These are phyloP conservation scores for Aphis craccivora DNA, from an alignment of 1,140 invertebrate species.

Conservation along the genomic window DNA sequence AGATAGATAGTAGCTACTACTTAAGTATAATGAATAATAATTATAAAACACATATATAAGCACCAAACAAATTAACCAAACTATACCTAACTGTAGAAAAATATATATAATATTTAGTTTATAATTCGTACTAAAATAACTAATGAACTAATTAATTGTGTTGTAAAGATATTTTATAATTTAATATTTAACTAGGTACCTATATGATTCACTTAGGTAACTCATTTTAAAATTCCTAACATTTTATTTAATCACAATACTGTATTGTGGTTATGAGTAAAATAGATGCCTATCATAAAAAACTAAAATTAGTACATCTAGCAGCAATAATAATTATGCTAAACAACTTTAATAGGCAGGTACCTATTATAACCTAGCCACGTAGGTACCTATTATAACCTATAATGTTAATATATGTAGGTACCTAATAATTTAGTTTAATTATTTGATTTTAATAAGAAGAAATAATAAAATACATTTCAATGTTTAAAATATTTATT, in stretches of 20 bases:
- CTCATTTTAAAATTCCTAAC: no score
- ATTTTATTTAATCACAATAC: not conserved
- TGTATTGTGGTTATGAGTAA: not conserved
- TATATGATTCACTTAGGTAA: not conserved
- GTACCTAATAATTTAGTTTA: no score
- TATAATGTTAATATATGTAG: no score
- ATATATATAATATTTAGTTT: not conserved
- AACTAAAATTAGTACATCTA: conserved; percentile 1
- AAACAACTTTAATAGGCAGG: no score
- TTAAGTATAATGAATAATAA: conserved; percentile 24
- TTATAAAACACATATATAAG: not conserved
- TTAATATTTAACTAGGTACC: conserved; percentile 16
- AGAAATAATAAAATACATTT: conserved; percentile 22
- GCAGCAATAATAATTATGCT: not conserved
- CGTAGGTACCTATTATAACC: no score
- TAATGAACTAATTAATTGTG: not conserved
- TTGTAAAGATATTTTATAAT: conserved; percentile 16
- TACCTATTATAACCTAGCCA: no score
- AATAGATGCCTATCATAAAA: not conserved
- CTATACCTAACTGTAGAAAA: not conserved
- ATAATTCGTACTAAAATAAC: not conserved
- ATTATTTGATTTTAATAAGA: conserved; percentile 13
- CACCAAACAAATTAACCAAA: not conserved
- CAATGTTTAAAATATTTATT: not conserved
- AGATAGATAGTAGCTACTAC: conserved; percentile 9